Evolutionary conservation across 2,797 vertebrate species (phyloP), one percentile per base, ranked within the genome.

Genomic region (Coilia nasus): DNA sequence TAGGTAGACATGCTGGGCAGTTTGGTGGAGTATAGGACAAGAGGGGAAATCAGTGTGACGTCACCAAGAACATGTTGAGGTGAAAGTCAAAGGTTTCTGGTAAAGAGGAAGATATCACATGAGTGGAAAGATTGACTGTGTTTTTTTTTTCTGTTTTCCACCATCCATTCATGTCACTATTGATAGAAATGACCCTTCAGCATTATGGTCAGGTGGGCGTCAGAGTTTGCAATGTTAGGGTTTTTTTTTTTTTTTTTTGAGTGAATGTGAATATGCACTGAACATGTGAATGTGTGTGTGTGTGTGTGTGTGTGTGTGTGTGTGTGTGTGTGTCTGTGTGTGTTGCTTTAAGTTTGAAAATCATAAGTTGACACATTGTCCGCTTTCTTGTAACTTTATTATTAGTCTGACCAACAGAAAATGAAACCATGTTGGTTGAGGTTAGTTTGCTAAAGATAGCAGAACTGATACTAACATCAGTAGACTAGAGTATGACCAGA

Each of bases 111-210:
- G 35, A 10, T 17, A 44, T 78, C 71, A 78, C 71, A 78, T 78
- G 71, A 78, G 71, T 44, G 71, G 71, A 78, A 78, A 78, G 31
- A 44, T 19, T 78, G 71, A 78, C 35, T 35, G 28, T 78, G 71
- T 44, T 54, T 54, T 54, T 54, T 14, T 14, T 44, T 6, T 44
- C 71, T 1, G 17, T 44, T 19, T 19, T 78, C 19, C 71, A 41
- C 35, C 35, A 35, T 44, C 6, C 19, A 78, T 21, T 78, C 31
- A 78, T 78, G 71, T 78, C 35, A 41, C 35, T 78, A 44, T 41
- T 44, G 71, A 78, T 44, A 41, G 71, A 44, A 78, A 19, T 44
- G 17, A 78, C 31, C 17, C 19, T 2, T 78, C 71, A 44, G 71
- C 71, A 78, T 44, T 78, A 44, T 78, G 35, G 35, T 17, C 35